Base-by-base conservation (phyloP, 2,113 vertebrate species). In the Peromyscus polionotus region DNA sequence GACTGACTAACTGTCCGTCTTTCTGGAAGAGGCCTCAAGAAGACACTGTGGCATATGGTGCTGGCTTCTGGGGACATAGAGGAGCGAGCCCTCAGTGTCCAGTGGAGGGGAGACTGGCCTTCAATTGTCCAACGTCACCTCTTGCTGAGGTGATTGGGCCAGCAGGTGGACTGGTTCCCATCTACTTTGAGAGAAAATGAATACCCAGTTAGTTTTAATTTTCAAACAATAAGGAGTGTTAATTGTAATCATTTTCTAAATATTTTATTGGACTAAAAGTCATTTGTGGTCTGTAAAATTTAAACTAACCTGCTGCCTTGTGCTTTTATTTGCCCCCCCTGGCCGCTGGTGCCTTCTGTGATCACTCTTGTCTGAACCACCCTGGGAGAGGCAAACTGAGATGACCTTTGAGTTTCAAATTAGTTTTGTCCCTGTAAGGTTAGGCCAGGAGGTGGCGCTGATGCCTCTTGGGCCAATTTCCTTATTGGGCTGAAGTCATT, bases 401-500 rank as follows among this genome's bases (percentile, higher is more conserved):
- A 31, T 57, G 28, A 19, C 7, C 26, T 84, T 13, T 28, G 63
- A 76, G 67, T 4, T 39, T 42, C 39, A 85, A 33, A 24, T 63
- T 51, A 13, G 36, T 87, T 96, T 36, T 59, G 42, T 51, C 61
- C 96, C 81, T 95, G 2, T 42, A 88, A 67, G 28, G 91, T 16
- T 7, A 65, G 24, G 81, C 24, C 17, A 89, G 85, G 89, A 94
- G 81, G 59, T 54, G 17, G 17, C 16, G 36, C 59, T 91, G 22
- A 67, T 61, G 20, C 9, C 61, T 19, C 91, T 79, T 95, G 31
- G 65, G 84, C 51, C 7, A 13, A 17, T 81, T 91, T 92, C 57
- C 59, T 81, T 84, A 76, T 76, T 16, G 57, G 31, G 39, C 54
- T 88, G 63, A 95, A 97, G 86, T 54, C 51, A 6, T 91, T 94